Evolutionary conservation across 2,797 vertebrate species (phyloP).

Genomic region (Protosalanx chinensis): DNA sequence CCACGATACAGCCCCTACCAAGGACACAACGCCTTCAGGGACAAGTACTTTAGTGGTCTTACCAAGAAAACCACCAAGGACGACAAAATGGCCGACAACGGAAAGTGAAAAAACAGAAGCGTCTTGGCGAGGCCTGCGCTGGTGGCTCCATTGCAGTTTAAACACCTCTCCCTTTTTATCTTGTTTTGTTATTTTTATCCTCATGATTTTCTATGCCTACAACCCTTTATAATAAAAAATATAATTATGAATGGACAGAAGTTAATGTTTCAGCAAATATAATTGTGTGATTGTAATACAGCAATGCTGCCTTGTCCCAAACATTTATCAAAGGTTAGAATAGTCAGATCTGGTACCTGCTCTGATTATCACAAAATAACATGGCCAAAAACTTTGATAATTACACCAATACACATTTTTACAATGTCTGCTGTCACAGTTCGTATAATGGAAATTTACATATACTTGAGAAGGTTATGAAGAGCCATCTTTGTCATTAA

Average conservation of each 20-base stretch:
- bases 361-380: too few relatives aligned
- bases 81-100: conserved; percentile 58
- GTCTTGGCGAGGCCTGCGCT: conserved; percentile 11
- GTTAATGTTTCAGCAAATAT: background rate
- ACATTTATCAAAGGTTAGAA: too few relatives aligned
- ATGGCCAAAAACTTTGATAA: background rate
- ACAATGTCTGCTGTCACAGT: too few relatives aligned
- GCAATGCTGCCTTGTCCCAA: too few relatives aligned
- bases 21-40: conserved; percentile 95
- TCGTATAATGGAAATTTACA: too few relatives aligned
- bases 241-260: conserved; percentile 12
- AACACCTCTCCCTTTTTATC: conserved; percentile 13
- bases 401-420: too few relatives aligned
- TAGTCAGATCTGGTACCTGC: too few relatives aligned
- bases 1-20: conserved; percentile 78
- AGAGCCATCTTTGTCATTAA: too few relatives aligned
- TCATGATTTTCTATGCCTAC: conserved; percentile 38
- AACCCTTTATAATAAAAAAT: conserved; percentile 51
- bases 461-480: too few relatives aligned
- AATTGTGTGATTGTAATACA: too few relatives aligned
- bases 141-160: background rate
- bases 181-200: conserved; percentile 37
- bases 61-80: conserved; percentile 85
- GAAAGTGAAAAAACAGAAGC: conserved; percentile 25
- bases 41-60: conserved; percentile 95